phyloP scores from a whole-genome alignment of 2,888 invertebrate species.

The Neoitamus cyanurus region DNA sequence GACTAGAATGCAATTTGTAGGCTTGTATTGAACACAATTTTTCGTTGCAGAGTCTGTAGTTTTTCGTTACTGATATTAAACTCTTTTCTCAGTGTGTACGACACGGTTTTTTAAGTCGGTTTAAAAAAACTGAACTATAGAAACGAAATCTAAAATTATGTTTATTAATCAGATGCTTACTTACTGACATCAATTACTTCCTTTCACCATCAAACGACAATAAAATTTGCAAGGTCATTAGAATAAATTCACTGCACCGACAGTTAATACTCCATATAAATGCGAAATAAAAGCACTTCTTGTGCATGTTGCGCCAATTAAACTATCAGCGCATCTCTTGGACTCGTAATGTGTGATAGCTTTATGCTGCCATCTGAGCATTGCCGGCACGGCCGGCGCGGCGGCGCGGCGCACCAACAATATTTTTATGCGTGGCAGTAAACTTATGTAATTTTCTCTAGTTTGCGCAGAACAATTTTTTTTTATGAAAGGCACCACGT shows the following conservation, averaged over 20 bases:
- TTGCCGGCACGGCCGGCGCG: too few relatives aligned
- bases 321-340: background rate
- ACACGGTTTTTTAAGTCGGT: too few relatives aligned
- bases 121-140: too few relatives aligned
- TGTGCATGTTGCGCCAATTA: background rate
- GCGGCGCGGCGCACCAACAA: background rate
- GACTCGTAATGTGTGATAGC: background rate
- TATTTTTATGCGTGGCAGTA: background rate
- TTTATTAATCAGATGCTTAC: background rate
- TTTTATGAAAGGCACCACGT: background rate
- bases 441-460: slow-evolving; percentile 5
- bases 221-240: background rate
- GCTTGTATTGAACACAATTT: too few relatives aligned
- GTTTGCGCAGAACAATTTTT: background rate
- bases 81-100: too few relatives aligned
- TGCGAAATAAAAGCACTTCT: background rate
- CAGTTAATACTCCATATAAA: background rate
- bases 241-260: background rate
- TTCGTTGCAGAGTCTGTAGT: too few relatives aligned
- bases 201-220: background rate
- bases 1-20: too few relatives aligned
- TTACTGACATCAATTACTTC: background rate
- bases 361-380: background rate
- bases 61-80: too few relatives aligned
- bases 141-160: background rate